phyloP scores from a whole-genome alignment of 2,113 vertebrate species.

The Leptobrachium leishanense region DNA sequence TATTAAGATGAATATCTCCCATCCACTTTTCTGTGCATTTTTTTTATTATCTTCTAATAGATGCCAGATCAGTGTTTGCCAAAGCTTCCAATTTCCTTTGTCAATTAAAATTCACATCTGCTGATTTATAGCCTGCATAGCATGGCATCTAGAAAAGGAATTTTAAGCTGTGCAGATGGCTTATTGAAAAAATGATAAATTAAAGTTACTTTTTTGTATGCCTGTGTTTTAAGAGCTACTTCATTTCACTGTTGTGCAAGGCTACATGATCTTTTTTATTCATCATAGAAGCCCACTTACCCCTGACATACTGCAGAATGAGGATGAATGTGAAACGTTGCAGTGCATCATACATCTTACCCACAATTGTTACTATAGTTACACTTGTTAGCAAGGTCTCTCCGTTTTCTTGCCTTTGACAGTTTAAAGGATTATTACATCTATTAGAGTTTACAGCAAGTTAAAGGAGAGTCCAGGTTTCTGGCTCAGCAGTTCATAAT shows the following conservation, averaged over 20 bases:
- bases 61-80: no score
- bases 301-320: slow-evolving; percentile 28
- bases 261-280: slow-evolving; percentile 1
- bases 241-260: slow-evolving; percentile 4
- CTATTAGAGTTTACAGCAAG: slow-evolving; percentile 35
- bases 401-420: slow-evolving; percentile 29
- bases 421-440: slow-evolving; percentile 39
- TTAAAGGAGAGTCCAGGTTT: slow-evolving; percentile 30
- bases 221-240: background rate
- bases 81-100: no score
- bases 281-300: no score
- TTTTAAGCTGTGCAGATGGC: slow-evolving; percentile 6
- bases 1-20: no score
- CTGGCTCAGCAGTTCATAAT: slow-evolving; percentile 15
- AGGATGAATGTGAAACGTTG: slow-evolving; percentile 36
- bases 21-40: no score
- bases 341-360: slow-evolving; percentile 17
- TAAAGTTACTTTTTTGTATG: slow-evolving; percentile 3
- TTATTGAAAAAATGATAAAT: background rate
- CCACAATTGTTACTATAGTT: slow-evolving; percentile 36
- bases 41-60: no score
- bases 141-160: background rate
- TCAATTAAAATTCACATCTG: no score
- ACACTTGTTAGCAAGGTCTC: slow-evolving; percentile 30
- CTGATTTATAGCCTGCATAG: no score